Base-by-base conservation (phyloP, 1,140 invertebrate genomes). In the Ceratosolen fusciceps region DNA sequence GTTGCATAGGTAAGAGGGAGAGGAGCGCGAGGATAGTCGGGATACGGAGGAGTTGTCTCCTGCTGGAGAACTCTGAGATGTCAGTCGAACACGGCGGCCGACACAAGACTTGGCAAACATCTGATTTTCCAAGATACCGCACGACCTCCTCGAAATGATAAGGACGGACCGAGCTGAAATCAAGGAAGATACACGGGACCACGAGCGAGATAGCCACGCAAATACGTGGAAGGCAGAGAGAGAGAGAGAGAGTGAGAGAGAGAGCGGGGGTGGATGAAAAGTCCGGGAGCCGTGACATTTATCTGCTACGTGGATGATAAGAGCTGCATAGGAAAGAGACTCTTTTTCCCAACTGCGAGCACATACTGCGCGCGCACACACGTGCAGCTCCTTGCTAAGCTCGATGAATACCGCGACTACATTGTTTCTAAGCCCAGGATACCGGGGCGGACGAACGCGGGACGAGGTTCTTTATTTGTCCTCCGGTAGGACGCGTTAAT, bases 81-180 rank as follows among this genome's bases (percentile, higher is more conserved):
- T 74, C 56, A 68, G 21, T 8, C 8, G 16, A 26, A 10, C 49
- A 12, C 5, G 29, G 0, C 2, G 16, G 8, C 16, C 19, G 43
- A 24, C 37, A 68, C n/a, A n/a, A n/a, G 58, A 75, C 39, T 75
- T 75, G 73, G 73, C 73, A 75, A 75, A 52, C 60, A 60, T 47
- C 73, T 43, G 39, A 43, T 26, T 60, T 74, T 74, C 24, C 14
- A 19, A 19, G 39, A 52, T 71, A 29, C 37, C 24, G 49, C n/a
- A 49, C 12, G 47, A 52, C n/a, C 19, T 31, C 29, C 12, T 9
- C 1, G 31, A 60, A 60, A 60, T 60, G 58, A 60, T 31, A 60
- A 29, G 31, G 58, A 60, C 26, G 26, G 29, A 10, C 26, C 4
- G 26, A 31, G 9, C 12, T 2, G 14, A 29, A 16, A 47, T 43